Conservation (phyloP, 2,888 invertebrate genomes). For the Andrena camellia region DNA sequence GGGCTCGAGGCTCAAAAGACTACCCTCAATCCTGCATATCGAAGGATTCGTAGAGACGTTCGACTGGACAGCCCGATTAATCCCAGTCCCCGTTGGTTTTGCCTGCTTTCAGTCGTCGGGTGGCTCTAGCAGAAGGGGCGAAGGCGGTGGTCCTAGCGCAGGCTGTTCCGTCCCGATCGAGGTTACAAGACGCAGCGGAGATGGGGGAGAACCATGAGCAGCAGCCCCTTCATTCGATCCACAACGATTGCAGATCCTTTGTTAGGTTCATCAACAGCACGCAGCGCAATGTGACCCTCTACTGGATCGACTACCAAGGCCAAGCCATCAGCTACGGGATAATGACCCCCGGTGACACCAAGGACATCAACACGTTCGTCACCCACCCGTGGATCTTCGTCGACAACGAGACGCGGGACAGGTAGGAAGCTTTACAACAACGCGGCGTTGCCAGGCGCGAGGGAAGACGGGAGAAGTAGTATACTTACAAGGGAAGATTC, state of each 20-base stretch:
- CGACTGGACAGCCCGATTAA: constrained; percentile 20
- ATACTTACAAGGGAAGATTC: no score
- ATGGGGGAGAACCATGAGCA: constrained; percentile 53
- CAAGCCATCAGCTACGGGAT: constrained; percentile 87
- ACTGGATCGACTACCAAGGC: constrained; percentile 93
- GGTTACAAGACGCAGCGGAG: constrained; percentile 19
- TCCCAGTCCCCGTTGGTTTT: constrained; percentile 19
- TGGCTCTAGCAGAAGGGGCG: constrained; percentile 33
- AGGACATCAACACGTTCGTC: constrained; percentile 91
- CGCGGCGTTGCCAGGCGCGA: no score
- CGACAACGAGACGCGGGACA: constrained; percentile 89
- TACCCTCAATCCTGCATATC: no score
- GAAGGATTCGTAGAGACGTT: no score
- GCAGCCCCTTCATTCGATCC: constrained; percentile 76
- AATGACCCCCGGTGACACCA: constrained; percentile 86
- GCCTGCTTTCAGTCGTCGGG: constrained; percentile 57
- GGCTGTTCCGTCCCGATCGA: no score
- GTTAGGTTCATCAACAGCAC: constrained; percentile 89
- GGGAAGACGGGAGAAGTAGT: no score
- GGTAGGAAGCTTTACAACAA: constrained; percentile 73
- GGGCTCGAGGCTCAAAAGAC: not conserved
- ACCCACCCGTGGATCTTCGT: constrained; percentile 95
- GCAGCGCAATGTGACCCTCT: constrained; percentile 87
- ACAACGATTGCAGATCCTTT: constrained; percentile 83
- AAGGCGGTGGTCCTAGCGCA: constrained; percentile 11